Percentiles rank a stretch among this genome's conserved stretches.
phyloP scores from a whole-genome alignment of 2,797 vertebrate genomes.

The Taeniopygia guttata region DNA sequence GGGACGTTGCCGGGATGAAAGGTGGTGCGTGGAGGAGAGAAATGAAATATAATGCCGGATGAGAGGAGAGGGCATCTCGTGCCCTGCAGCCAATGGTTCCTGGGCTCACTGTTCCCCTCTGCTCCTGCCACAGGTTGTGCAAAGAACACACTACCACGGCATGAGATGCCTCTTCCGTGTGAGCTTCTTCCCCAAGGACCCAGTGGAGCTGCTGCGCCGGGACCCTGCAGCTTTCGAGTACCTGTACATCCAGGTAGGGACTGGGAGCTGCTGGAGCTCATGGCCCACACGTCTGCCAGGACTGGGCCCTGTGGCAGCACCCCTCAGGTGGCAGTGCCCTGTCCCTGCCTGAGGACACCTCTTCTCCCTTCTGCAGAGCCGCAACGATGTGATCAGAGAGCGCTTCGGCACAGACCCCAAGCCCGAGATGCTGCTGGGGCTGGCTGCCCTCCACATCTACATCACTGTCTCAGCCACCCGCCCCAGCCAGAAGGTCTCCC shows the following conservation, averaged over 20 bases:
- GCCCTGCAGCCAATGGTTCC: neutral
- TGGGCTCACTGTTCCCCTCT: neutral
- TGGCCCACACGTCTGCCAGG: rapidly evolving
- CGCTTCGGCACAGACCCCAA: constrained; percentile 93
- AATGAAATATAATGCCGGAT: neutral
- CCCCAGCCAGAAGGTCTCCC: constrained; percentile 97
- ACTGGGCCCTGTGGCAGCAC: neutral
- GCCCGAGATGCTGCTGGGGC: constrained; percentile 89
- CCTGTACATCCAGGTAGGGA: constrained; percentile 93
- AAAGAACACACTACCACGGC: constrained; percentile 96
- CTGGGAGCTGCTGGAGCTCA: neutral
- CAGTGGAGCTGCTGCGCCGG: constrained; percentile 89
- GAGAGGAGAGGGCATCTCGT: neutral
- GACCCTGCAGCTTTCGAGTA: constrained; percentile 98
- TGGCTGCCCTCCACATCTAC: constrained; percentile 96
- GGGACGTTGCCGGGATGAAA: neutral
- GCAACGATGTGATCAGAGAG: constrained; percentile 97
- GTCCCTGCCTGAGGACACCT: neutral
- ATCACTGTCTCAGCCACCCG: constrained; percentile 95
- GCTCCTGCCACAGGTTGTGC: constrained; percentile 87
- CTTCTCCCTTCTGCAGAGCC: constrained; percentile 80
- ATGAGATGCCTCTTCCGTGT: constrained; percentile 98
- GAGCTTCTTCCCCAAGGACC: constrained; percentile 99
- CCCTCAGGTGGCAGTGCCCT: neutral
- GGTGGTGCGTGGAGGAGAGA: neutral